These are phyloP conservation scores for Pristionchus entomophagus DNA, from an alignment of 2,888 invertebrate species.

Conservation along the genomic window DNA sequence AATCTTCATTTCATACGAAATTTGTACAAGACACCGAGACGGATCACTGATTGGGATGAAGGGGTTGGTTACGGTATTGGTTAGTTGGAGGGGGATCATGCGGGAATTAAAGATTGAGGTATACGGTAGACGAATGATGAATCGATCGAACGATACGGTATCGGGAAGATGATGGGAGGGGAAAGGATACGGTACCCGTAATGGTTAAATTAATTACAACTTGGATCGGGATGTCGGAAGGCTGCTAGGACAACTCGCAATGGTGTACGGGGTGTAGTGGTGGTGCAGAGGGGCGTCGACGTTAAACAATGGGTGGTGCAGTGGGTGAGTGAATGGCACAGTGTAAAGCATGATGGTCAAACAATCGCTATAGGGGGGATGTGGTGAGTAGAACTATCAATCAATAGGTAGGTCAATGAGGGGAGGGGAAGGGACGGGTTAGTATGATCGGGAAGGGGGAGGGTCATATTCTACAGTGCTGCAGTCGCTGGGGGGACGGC, in stretches of 20 bases:
- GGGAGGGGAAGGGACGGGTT: not conserved
- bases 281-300: not conserved
- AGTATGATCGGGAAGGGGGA: not conserved
- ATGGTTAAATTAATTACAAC: conserved; percentile 11
- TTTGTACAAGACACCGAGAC: conserved; percentile 22
- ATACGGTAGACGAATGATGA: not conserved
- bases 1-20: conserved; percentile 7
- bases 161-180: not conserved
- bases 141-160: conserved; percentile 22
- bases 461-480: not conserved
- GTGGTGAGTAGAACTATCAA: not conserved
- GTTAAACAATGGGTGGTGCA: not conserved
- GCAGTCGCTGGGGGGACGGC: not conserved
- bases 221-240: conserved; percentile 31
- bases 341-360: conserved; percentile 5
- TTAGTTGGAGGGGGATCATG: not conserved
- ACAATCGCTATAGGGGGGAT: not conserved
- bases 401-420: not conserved
- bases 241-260: conserved; percentile 5
- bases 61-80: conserved; percentile 3
- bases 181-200: conserved; percentile 34
- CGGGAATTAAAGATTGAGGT: conserved; percentile 16
- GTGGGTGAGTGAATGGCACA: not conserved
- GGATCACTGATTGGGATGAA: not conserved
- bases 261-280: not conserved